Base-by-base conservation (phyloP, 2,113 vertebrate genomes). In the Corythornis madagascariensis region DNA sequence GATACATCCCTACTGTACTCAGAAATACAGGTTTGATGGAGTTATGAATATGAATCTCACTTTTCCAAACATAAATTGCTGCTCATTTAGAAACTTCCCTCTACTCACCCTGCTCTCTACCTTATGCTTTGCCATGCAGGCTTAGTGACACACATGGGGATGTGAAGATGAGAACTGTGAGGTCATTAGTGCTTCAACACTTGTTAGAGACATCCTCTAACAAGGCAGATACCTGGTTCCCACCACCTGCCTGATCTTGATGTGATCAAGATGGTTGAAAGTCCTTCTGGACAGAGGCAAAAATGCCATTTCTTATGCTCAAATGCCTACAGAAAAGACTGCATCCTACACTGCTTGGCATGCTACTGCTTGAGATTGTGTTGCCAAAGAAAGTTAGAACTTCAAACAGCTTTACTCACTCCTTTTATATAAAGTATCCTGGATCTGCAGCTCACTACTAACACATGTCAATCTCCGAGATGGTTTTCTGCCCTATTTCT, bases 371-470 rank as follows among this genome's bases (percentile, higher is more conserved):
- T 48, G 10, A 65, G 67, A 35, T 43, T 43, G 19, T n/a, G 35
- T 15, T 96, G 89, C 91, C 89, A 93, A 83, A 89, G 65, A 77
- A 90, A 92, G 63, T 45, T 1, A 72, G 64, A 94, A 92, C 92
- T 92, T 96, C 91, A 96, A 95, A 95, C 72, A 60, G 48, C 48
- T 85, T 89, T 25, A 60, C 45, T 59, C 57, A 45, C 8, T n/a
- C 57, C 61, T 92, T 89, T 92, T 50, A 83, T 57, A 93, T 53
- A 28, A 88, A 79, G 75, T 76, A 89, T 60, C 75, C 69, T 81
- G 65, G 82, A 91, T 93, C 82, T 86, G 64, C 92, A 93, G 71
- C 84, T 92, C 89, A 69, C 48, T 6, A 9, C 75, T 73, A 95
- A 83, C 91, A 43, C 43, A 71, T 2, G 1, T 88, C 89, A 89